phyloP scores from a whole-genome alignment of 2,888 invertebrate species.

The Eumacrocentrus americanus region DNA sequence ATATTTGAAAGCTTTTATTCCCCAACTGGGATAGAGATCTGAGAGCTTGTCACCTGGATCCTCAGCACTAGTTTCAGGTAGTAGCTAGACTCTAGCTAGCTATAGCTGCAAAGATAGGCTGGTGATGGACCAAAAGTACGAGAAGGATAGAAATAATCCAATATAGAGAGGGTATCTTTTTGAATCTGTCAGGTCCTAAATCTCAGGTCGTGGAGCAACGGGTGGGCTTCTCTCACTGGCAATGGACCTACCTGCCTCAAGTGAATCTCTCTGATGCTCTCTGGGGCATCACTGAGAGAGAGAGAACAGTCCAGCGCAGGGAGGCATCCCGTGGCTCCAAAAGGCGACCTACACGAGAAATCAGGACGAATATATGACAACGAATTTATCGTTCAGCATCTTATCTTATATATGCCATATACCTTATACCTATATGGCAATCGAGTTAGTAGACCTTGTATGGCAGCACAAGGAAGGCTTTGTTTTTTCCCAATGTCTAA shows the following conservation, averaged over 20 bases:
- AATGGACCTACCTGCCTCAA: constrained; percentile 23
- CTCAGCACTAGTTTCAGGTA: too few species aligned
- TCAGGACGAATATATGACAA: constrained; percentile 32
- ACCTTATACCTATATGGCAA: too few species aligned
- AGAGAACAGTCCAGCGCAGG: too few species aligned
- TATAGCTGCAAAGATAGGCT: constrained; percentile 34
- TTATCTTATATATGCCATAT: too few species aligned
- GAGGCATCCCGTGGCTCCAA: constrained; percentile 11
- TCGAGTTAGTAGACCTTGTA: too few species aligned
- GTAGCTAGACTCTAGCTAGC: too few species aligned
- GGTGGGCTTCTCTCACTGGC: constrained; percentile 33
- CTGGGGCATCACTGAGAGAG: background rate
- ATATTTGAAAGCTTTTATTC: constrained; percentile 28
- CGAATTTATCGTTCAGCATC: constrained; percentile 36
- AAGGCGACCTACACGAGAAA: constrained; percentile 19
- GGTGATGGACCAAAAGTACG: constrained; percentile 1
- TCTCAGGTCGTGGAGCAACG: constrained; percentile 38
- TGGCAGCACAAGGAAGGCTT: constrained; percentile 8
- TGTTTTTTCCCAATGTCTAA: constrained; percentile 4
- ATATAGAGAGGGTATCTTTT: constrained; percentile 40
- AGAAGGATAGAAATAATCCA: constrained; percentile 40
- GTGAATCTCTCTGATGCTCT: constrained; percentile 11
- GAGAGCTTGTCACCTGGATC: constrained; percentile 39
- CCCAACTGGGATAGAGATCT: constrained; percentile 37
- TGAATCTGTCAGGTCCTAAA: constrained; percentile 40